Percentiles rank a stretch among this genome's conserved stretches.
These are phyloP conservation scores for Sipha flava DNA, from an alignment of 1,140 invertebrate species.

Conservation along the genomic window DNA sequence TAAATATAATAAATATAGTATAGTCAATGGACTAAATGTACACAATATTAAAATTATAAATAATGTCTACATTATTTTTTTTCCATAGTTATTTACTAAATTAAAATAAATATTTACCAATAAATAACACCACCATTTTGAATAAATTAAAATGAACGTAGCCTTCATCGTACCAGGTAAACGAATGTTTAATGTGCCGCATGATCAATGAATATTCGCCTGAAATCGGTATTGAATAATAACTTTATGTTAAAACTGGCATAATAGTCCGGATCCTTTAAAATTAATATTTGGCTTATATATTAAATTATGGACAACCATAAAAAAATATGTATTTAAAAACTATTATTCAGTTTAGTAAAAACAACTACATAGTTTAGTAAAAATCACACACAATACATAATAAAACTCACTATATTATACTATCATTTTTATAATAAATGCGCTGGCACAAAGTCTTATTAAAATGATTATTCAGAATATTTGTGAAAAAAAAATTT, in stretches of 20 bases:
- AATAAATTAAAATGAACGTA: slow-evolving; percentile 35
- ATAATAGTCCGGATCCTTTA: not conserved
- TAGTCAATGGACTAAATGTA: no score
- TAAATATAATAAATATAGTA: no score
- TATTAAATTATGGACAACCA: no score
- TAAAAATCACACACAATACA: no score
- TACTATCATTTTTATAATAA: no score
- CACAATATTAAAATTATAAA: not conserved
- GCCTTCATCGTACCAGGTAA: slow-evolving; percentile 34
- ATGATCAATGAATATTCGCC: slow-evolving; percentile 37
- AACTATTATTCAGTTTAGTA: no score
- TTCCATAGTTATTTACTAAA: not conserved
- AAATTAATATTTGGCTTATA: not conserved
- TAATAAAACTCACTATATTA: no score
- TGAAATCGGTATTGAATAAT: slow-evolving; percentile 1
- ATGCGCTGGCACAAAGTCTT: no score
- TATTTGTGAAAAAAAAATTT: no score
- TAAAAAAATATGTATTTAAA: no score
- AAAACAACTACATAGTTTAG: no score
- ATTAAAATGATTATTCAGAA: no score
- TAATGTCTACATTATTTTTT: not conserved
- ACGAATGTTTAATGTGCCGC: slow-evolving; percentile 34
- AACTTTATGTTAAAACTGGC: not conserved
- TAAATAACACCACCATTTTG: slow-evolving; percentile 31
- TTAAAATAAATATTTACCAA: slow-evolving; percentile 20